phyloP scores from a whole-genome alignment of 2,888 invertebrate species.

The Macrosoma leucophasiata region DNA sequence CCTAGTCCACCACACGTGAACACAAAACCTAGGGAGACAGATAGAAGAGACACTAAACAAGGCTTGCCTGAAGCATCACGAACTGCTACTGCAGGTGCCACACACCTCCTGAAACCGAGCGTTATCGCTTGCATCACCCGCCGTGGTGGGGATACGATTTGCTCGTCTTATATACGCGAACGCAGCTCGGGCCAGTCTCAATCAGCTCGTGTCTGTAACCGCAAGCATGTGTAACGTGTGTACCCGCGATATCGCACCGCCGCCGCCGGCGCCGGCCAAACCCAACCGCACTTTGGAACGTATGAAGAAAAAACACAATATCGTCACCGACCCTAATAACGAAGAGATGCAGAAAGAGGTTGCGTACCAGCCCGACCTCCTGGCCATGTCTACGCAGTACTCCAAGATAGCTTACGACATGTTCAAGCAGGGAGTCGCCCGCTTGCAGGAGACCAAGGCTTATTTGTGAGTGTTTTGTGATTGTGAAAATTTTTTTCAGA shows the following conservation, averaged over 20 bases:
- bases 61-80: too few relatives aligned
- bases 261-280: conserved; percentile 32
- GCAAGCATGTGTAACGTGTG: conserved; percentile 64
- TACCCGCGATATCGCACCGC: conserved; percentile 43
- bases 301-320: conserved; percentile 65
- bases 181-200: conserved; percentile 27
- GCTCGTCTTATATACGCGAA: conserved; percentile 53
- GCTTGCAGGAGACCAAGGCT: conserved; percentile 59
- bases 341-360: conserved; percentile 53
- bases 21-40: too few relatives aligned
- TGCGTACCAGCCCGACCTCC: conserved; percentile 63
- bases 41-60: too few relatives aligned
- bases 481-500: background rate
- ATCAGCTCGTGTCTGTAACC: conserved; percentile 10
- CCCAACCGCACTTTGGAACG: conserved; percentile 43
- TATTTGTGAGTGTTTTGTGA: conserved; percentile 73
- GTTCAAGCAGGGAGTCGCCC: conserved; percentile 45
- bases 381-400: conserved; percentile 64
- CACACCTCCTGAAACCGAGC: conserved; percentile 20
- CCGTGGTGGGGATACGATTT: conserved; percentile 47
- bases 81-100: too few relatives aligned
- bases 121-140: conserved; percentile 30
- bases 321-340: conserved; percentile 51
- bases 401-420: conserved; percentile 57
- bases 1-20: too few relatives aligned